phyloP scores from a whole-genome alignment of 2,113 vertebrate genomes.

The Cephalopholis sonnerati region DNA sequence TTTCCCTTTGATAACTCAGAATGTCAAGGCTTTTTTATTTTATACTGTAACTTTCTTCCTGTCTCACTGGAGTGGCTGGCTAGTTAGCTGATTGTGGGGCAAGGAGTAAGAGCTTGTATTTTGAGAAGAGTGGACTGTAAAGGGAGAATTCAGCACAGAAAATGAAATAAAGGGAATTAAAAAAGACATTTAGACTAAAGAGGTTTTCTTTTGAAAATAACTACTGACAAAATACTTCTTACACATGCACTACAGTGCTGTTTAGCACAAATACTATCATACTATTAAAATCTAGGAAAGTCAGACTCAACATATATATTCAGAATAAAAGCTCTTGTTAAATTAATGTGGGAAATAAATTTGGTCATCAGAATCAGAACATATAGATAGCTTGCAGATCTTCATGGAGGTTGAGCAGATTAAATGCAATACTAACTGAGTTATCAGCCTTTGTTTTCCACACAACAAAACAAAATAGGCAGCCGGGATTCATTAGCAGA shows the following conservation, averaged over 20 bases:
- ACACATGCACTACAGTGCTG: constrained; percentile 19
- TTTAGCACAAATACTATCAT: constrained; percentile 1
- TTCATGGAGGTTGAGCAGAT: not conserved
- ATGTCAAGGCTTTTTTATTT: constrained; percentile 63
- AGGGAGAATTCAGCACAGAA: not conserved
- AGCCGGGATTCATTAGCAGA: constrained; percentile 35
- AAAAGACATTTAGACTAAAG: not conserved
- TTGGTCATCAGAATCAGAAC: not conserved
- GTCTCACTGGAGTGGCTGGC: constrained; percentile 40
- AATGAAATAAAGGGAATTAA: not conserved
- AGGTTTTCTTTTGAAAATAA: not conserved
- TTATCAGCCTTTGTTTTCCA: constrained; percentile 4
- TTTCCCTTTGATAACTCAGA: constrained; percentile 74
- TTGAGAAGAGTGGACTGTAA: constrained; percentile 60
- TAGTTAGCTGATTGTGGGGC: constrained; percentile 39
- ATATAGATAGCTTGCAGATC: not conserved
- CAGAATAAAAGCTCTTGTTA: not conserved
- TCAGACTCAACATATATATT: not conserved
- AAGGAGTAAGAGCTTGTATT: constrained; percentile 85
- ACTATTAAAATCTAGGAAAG: not conserved
- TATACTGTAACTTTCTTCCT: constrained; percentile 49
- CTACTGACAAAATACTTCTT: not conserved
- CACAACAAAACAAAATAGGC: not conserved
- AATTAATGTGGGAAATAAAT: not conserved
- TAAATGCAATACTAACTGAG: not conserved